Conservation (phyloP, 2,888 invertebrate species). For the Lithophane ornitopus region DNA sequence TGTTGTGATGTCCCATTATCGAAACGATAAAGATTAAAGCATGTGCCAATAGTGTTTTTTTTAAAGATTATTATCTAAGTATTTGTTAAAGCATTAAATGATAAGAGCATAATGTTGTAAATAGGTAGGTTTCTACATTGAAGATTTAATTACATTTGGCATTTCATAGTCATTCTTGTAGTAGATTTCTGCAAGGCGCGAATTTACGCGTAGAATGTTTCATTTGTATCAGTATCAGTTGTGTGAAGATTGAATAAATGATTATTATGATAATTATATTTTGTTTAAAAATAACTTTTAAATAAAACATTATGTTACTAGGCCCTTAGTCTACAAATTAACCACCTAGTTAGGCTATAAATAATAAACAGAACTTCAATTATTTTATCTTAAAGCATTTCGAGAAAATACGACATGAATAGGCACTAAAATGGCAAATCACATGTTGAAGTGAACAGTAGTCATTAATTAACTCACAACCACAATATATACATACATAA, state of each 20-base stretch:
- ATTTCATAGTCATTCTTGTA: slow-evolving; percentile 36
- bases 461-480: slow-evolving; percentile 85
- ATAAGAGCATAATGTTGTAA: slow-evolving; percentile 23
- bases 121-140: slow-evolving; percentile 15
- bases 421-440: slow-evolving; percentile 90
- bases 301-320: slow-evolving; percentile 38
- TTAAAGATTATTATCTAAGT: slow-evolving; percentile 26
- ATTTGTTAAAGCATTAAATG: slow-evolving; percentile 30
- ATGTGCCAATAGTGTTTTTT: slow-evolving; percentile 24
- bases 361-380: slow-evolving; percentile 65
- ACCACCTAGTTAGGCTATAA: slow-evolving; percentile 62
- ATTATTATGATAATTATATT: slow-evolving; percentile 14
- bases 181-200: background rate
- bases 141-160: slow-evolving; percentile 50
- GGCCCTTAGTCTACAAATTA: slow-evolving; percentile 57
- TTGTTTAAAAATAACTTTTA: slow-evolving; percentile 18
- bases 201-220: background rate
- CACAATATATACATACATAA: slow-evolving; percentile 82
- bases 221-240: slow-evolving; percentile 3
- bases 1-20: slow-evolving; percentile 2
- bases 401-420: slow-evolving; percentile 80
- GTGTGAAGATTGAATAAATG: slow-evolving; percentile 5
- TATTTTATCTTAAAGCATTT: slow-evolving; percentile 75
- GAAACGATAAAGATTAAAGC: slow-evolving; percentile 22
- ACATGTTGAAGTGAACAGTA: slow-evolving; percentile 83